Percentiles rank a stretch among this genome's conserved stretches.
Evolutionary conservation across 2,888 invertebrate species (phyloP).

Genomic region (Rhynchonema sp.): DNA sequence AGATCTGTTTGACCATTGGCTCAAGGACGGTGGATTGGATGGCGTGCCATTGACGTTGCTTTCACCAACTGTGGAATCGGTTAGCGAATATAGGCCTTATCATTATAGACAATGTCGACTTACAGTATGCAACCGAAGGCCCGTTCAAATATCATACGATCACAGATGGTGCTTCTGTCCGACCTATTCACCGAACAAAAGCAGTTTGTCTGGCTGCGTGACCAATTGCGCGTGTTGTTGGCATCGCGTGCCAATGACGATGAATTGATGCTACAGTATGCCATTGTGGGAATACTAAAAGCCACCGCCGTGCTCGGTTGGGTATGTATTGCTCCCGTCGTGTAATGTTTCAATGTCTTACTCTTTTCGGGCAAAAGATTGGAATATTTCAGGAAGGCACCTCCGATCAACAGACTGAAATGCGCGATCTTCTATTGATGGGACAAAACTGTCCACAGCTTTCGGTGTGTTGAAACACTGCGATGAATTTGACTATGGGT

Average conservation of each 20-base stretch:
- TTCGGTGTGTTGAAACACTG: too few relatives aligned
- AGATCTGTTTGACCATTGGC: constrained; percentile 65
- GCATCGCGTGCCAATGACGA: constrained; percentile 51
- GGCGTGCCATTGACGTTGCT: constrained; percentile 28
- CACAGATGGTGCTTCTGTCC: constrained; percentile 45
- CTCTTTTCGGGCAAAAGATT: too few relatives aligned
- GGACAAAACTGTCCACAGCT: neutral
- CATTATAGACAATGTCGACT: neutral
- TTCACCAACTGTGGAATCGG: constrained; percentile 26
- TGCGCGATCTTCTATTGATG: neutral
- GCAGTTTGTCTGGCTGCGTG: constrained; percentile 60
- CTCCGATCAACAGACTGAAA: neutral
- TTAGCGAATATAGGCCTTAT: neutral
- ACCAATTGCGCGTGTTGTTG: constrained; percentile 45
- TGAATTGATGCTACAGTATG: constrained; percentile 51
- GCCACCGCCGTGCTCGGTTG: constrained; percentile 44
- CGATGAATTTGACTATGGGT: too few relatives aligned
- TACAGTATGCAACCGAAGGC: neutral
- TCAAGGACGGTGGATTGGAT: constrained; percentile 18
- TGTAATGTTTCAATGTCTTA: too few relatives aligned
- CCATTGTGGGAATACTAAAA: constrained; percentile 48
- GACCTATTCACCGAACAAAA: constrained; percentile 48
- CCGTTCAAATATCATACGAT: neutral
- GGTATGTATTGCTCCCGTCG: too few relatives aligned
- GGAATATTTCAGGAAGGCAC: neutral